Percentiles rank a stretch among this genome's conserved stretches.
phyloP scores from a whole-genome alignment of 1,140 invertebrate species.

The Penaeus chinensis region DNA sequence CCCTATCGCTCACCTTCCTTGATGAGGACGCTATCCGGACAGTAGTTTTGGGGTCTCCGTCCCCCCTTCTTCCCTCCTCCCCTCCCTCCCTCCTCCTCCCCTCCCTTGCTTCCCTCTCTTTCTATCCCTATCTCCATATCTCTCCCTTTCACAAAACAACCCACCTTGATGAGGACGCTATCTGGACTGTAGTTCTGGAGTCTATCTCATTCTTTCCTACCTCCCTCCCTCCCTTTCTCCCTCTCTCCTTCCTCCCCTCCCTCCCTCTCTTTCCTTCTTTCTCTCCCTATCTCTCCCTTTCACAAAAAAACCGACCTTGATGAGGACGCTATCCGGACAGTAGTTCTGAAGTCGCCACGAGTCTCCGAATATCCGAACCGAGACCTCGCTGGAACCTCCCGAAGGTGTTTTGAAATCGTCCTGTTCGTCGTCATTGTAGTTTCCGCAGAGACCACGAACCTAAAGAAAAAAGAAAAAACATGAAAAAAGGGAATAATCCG shows the following conservation, averaged over 20 bases:
- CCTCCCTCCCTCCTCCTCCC: not conserved
- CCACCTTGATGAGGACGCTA: constrained; percentile 69
- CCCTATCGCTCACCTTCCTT: constrained; percentile 58
- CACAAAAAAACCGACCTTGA: constrained; percentile 66
- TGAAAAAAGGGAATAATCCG: too few species aligned
- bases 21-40: constrained; percentile 72
- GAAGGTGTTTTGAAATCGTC: constrained; percentile 88
- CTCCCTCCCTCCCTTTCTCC: too few species aligned
- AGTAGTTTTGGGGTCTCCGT: constrained; percentile 82
- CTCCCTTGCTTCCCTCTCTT: too few species aligned
- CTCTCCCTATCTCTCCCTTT: too few species aligned
- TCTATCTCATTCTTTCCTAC: constrained; percentile 72
- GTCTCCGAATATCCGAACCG: constrained; percentile 82
- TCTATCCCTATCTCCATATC: too few species aligned
- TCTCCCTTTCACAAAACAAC: too few species aligned
- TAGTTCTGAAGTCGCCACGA: constrained; percentile 86
- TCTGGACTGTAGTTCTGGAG: constrained; percentile 80
- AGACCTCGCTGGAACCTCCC: constrained; percentile 75
- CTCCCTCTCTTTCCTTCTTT: too few species aligned
- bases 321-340: constrained; percentile 74
- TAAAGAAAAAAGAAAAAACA: constrained; percentile 64
- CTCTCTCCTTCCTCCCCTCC: too few species aligned
- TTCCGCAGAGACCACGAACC: constrained; percentile 88
- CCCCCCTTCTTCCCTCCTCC: not conserved
- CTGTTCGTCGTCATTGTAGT: constrained; percentile 84